A percentile compares a stretch with the other conserved stretches of the same genome.
These are phyloP conservation scores for Siniperca scherzeri DNA, from an alignment of 2,797 vertebrate genomes.

Conservation along the genomic window DNA sequence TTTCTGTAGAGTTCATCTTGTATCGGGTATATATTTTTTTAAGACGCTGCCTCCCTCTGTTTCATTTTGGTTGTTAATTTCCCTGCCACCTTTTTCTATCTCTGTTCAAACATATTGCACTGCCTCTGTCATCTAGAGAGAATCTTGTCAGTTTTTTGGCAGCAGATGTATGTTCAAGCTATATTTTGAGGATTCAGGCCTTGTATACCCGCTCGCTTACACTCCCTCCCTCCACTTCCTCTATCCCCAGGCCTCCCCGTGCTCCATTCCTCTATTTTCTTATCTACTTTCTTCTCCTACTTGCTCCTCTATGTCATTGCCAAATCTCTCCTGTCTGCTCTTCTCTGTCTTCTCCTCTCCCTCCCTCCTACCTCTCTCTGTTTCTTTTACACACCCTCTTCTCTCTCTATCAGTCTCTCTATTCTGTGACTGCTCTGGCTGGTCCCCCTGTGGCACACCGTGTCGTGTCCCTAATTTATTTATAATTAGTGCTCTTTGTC, in stretches of 20 bases:
- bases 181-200: conserved; percentile 80
- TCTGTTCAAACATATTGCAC: conserved; percentile 78
- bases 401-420: conserved; percentile 83
- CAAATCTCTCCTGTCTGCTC: conserved; percentile 82
- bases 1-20: conserved; percentile 33
- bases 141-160: conserved; percentile 78
- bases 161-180: conserved; percentile 74
- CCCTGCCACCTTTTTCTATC: conserved; percentile 77
- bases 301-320: conserved; percentile 83
- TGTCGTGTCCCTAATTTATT: conserved; percentile 91
- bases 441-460: conserved; percentile 86
- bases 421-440: conserved; percentile 82
- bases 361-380: conserved; percentile 69
- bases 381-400: conserved; percentile 78
- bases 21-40: conserved; percentile 15
- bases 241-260: conserved; percentile 77
- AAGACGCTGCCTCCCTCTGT: conserved; percentile 29
- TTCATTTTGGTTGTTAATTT: conserved; percentile 78
- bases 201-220: conserved; percentile 71
- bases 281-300: conserved; percentile 84
- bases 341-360: conserved; percentile 74
- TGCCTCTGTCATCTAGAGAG: conserved; percentile 69
- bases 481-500: conserved; percentile 91
- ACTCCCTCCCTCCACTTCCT: conserved; percentile 58
- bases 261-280: conserved; percentile 84